Evolutionary conservation across 2,113 vertebrate genomes (phyloP).

Genomic region (Myrmophylax atrothorax): DNA sequence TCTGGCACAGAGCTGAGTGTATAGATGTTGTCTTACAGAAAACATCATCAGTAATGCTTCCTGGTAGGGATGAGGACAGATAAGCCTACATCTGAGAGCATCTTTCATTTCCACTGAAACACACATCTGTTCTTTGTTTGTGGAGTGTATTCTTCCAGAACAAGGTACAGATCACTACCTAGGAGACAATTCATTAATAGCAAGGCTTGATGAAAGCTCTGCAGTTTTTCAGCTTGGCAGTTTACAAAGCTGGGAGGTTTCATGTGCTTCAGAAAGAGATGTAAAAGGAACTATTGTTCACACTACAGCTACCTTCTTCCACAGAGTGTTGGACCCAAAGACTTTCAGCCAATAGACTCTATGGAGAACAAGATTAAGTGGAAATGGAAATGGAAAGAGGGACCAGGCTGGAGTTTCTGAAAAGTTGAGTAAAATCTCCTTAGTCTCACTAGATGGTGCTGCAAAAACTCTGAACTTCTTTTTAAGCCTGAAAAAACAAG

Average conservation of each 20-base stretch:
- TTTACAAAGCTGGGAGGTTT: conserved; percentile 10
- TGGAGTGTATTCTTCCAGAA: background rate
- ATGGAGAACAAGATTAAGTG: background rate
- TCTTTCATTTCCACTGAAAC: background rate
- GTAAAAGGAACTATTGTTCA: background rate
- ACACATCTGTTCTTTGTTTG: background rate
- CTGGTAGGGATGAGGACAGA: background rate
- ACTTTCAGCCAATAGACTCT: background rate
- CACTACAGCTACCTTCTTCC: background rate
- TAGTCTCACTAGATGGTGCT: conserved; percentile 62
- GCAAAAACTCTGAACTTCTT: conserved; percentile 24
- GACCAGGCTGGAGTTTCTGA: background rate
- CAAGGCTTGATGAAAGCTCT: background rate
- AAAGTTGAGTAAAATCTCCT: background rate
- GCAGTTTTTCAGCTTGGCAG: background rate
- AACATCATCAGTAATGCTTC: background rate
- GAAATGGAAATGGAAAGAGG: background rate
- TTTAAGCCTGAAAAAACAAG: conserved; percentile 11
- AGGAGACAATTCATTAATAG: background rate
- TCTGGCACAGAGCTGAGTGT: background rate
- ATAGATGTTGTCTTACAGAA: background rate
- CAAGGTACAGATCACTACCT: background rate
- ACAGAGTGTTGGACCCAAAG: background rate
- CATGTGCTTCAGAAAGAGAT: background rate
- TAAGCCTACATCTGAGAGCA: background rate